Conservation (phyloP, 1,140 invertebrate species). For the Solen grandis region DNA sequence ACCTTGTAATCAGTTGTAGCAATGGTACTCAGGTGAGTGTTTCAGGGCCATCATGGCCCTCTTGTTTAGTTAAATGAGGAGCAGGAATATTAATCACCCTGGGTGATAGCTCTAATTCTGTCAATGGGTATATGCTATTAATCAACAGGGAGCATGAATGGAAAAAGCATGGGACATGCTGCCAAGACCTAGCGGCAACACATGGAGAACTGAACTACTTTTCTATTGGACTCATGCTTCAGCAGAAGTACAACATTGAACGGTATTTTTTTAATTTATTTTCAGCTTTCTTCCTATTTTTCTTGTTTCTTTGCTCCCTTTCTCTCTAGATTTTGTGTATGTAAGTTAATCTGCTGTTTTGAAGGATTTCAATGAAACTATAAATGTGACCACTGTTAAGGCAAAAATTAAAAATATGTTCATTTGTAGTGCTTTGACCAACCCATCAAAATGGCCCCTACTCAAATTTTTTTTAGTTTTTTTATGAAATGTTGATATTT, state of each 20-base stretch:
- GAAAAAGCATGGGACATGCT: constrained; percentile 51
- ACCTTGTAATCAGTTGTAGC: no score
- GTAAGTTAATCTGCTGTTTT: background rate
- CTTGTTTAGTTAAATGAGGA: no score
- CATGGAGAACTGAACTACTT: constrained; percentile 36
- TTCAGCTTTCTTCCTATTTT: background rate
- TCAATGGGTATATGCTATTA: background rate
- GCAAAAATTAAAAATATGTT: background rate
- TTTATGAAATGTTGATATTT: no score
- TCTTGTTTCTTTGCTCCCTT: background rate
- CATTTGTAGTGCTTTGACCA: background rate
- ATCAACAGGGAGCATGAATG: constrained; percentile 51
- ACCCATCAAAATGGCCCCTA: no score
- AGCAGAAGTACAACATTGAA: constrained; percentile 33
- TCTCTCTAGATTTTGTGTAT: background rate
- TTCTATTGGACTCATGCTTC: background rate
- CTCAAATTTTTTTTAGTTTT: no score
- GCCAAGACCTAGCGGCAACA: constrained; percentile 6
- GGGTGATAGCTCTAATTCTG: no score
- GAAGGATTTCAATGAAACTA: background rate
- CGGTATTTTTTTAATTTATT: constrained; percentile 6
- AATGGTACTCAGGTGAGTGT: no score
- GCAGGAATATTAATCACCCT: no score
- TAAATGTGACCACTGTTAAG: background rate
- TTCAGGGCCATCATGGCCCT: no score